Percentiles rank a stretch among this genome's conserved stretches.
Conservation (phyloP, 2,797 vertebrate genomes). For the Leptoclinus maculatus region DNA sequence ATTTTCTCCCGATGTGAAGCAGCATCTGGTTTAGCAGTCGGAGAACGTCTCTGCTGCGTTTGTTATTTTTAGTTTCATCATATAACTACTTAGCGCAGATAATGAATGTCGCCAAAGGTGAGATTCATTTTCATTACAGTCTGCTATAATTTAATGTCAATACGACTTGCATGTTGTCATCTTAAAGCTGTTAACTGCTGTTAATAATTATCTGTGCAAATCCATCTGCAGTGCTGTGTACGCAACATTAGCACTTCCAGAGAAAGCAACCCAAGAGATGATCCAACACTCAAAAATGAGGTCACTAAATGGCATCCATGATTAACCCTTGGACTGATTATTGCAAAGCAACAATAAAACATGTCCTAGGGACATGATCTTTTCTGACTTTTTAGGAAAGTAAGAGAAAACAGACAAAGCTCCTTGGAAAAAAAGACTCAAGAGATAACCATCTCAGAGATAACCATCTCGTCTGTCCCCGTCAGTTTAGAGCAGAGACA, state of each 20-base stretch:
- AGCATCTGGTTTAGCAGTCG: neutral
- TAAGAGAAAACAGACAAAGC: slow-evolving; percentile 49
- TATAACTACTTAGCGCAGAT: neutral
- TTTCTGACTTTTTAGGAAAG: slow-evolving; percentile 15
- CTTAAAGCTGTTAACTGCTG: slow-evolving; percentile 16
- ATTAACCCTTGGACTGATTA: neutral
- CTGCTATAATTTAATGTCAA: slow-evolving; percentile 5
- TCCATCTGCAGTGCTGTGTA: neutral
- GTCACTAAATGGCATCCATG: neutral
- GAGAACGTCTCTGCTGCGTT: neutral
- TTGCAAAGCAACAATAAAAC: slow-evolving; percentile 13
- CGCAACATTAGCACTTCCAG: neutral
- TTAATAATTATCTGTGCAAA: neutral
- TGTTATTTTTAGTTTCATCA: slow-evolving; percentile 9
- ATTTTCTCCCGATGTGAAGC: neutral
- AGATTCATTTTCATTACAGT: slow-evolving; percentile 12
- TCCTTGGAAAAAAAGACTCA: slow-evolving; percentile 22
- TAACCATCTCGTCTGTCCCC: slow-evolving; percentile 61
- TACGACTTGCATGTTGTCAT: neutral
- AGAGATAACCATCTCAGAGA: slow-evolving; percentile 51
- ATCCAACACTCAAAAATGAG: neutral
- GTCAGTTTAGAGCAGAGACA: slow-evolving; percentile 31
- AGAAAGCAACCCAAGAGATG: neutral
- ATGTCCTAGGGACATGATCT: slow-evolving; percentile 4
- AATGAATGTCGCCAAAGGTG: slow-evolving; percentile 19